Evolutionary conservation across 2,888 invertebrate species (phyloP).

Genomic region (Therioaphis trifolii): DNA sequence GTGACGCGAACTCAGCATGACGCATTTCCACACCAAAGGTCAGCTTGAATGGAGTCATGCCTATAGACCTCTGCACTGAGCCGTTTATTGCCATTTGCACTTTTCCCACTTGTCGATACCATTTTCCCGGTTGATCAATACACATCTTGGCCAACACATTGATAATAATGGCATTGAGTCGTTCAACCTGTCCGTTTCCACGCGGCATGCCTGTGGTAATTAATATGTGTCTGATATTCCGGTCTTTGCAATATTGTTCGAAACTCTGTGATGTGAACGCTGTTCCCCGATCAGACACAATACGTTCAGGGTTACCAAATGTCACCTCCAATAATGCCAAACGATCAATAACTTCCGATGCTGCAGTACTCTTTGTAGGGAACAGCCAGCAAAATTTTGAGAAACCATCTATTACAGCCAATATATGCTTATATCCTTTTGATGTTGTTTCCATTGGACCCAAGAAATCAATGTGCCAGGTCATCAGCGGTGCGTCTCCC

Average conservation of each 20-base stretch:
- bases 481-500: slow-evolving; percentile 22
- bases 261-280: background rate
- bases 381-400: slow-evolving; percentile 24
- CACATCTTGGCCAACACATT: slow-evolving; percentile 7
- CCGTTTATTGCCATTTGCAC: slow-evolving; percentile 19
- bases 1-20: background rate
- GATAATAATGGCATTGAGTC: slow-evolving; percentile 1
- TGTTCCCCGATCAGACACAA: background rate
- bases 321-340: background rate
- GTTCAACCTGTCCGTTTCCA: background rate
- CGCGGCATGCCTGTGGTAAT: slow-evolving; percentile 5
- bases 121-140: slow-evolving; percentile 19
- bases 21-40: slow-evolving; percentile 27
- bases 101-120: slow-evolving; percentile 6
- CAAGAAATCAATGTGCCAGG: slow-evolving; percentile 24
- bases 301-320: slow-evolving; percentile 17
- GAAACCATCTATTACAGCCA: slow-evolving; percentile 29
- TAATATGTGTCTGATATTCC: background rate
- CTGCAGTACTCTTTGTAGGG: slow-evolving; percentile 6
- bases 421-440: slow-evolving; percentile 8
- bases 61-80: background rate
- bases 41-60: slow-evolving; percentile 23
- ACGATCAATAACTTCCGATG: slow-evolving; percentile 12
- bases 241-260: background rate
- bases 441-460: background rate